A percentile compares a stretch with the other conserved stretches of the same genome.
phyloP scores from a whole-genome alignment of 2,113 vertebrate genomes.

The Platysteira castanea region DNA sequence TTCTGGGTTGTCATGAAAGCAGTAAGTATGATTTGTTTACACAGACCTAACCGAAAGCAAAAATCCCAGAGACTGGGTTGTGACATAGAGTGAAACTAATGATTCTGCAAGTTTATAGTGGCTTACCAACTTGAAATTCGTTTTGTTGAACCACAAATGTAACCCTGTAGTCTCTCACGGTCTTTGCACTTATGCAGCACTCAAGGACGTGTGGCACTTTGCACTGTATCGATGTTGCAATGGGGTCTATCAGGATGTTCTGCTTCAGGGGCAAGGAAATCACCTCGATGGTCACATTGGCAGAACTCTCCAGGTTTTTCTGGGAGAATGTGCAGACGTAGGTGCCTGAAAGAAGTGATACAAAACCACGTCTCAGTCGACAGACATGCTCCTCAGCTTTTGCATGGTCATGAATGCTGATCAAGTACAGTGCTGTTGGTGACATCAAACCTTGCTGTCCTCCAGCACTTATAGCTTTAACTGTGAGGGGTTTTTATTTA shows the following conservation, averaged over 20 bases:
- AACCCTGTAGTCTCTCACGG: not conserved
- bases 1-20: not conserved
- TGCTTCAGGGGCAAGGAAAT: conserved; percentile 46
- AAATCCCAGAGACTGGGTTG: not conserved
- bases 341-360: conserved; percentile 57
- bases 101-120: not conserved
- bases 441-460: not conserved
- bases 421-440: not conserved
- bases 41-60: not conserved
- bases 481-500: not conserved
- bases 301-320: conserved; percentile 22
- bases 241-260: conserved; percentile 67
- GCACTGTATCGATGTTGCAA: not conserved
- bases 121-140: conserved; percentile 39
- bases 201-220: not conserved
- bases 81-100: not conserved
- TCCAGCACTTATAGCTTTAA: not conserved
- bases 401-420: not conserved
- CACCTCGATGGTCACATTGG: conserved; percentile 21
- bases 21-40: not conserved
- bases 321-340: conserved; percentile 69
- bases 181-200: conserved; percentile 55
- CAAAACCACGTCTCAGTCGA: not conserved
- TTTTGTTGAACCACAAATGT: not conserved
- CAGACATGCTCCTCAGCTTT: not conserved